These are phyloP conservation scores for Fissipunctia ypsillon DNA, from an alignment of 2,888 invertebrate species.

Conservation along the genomic window DNA sequence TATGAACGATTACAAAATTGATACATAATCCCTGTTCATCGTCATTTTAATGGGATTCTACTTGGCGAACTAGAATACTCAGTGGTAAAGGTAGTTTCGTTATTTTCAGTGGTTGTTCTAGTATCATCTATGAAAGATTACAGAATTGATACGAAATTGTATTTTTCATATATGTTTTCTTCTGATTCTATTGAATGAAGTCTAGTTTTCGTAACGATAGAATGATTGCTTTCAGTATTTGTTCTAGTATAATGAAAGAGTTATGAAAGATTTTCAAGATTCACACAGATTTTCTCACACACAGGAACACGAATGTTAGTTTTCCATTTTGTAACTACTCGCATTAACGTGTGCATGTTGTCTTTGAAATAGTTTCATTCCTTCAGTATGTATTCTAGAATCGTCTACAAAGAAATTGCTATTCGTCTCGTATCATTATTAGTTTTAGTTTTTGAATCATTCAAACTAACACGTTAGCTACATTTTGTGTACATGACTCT, in stretches of 20 bases:
- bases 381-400: neutral
- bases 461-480: neutral
- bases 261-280: neutral
- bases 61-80: neutral
- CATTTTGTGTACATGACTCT: neutral
- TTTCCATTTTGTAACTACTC: slow-evolving; percentile 3
- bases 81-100: slow-evolving; percentile 42
- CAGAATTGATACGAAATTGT: neutral
- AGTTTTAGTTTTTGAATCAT: slow-evolving; percentile 2
- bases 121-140: neutral
- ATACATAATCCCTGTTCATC: neutral
- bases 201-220: neutral
- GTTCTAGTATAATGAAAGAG: neutral
- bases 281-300: neutral
- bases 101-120: slow-evolving; percentile 28
- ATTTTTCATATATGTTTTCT: neutral
- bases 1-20: neutral
- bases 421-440: neutral
- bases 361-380: slow-evolving; percentile 11
- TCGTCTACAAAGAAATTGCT: neutral
- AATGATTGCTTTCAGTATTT: too few relatives aligned
- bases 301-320: neutral
- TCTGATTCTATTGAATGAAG: neutral
- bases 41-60: neutral
- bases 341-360: neutral